These are phyloP conservation scores for Champsocephalus esox DNA, from an alignment of 2,797 vertebrate genomes.

Conservation along the genomic window DNA sequence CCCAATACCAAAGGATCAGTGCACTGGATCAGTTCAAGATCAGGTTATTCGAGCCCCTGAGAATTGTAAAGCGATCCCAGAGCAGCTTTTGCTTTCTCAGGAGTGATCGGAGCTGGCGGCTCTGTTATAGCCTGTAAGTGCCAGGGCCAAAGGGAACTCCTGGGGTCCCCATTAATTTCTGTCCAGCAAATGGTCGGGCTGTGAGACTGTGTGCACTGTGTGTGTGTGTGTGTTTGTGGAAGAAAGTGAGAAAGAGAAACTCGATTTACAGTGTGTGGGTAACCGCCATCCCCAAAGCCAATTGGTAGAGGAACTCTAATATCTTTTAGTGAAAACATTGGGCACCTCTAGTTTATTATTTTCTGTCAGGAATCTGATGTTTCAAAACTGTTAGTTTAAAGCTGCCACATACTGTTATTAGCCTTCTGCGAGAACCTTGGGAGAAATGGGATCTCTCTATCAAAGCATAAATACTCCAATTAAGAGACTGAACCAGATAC, in stretches of 20 bases:
- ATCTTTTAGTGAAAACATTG: conserved; percentile 63
- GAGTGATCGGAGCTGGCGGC: conserved; percentile 76
- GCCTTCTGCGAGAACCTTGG: conserved; percentile 60
- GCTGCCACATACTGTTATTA: conserved; percentile 72
- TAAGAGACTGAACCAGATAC: conserved; percentile 62
- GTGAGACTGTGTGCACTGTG: conserved; percentile 55
- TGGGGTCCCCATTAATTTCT: conserved; percentile 74
- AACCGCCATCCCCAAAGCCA: conserved; percentile 65
- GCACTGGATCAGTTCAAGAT: conserved; percentile 81
- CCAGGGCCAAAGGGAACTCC: conserved; percentile 72
- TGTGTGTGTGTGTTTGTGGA: conserved; percentile 50
- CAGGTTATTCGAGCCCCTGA: conserved; percentile 84
- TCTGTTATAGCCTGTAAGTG: conserved; percentile 65
- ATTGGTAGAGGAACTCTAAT: conserved; percentile 68
- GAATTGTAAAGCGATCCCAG: conserved; percentile 84
- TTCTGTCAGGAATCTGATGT: conserved; percentile 71
- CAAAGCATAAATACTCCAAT: conserved; percentile 74
- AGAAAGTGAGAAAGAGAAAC: conserved; percentile 66
- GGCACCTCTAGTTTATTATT: conserved; percentile 74
- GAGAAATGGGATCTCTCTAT: conserved; percentile 67
- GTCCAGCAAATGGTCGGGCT: conserved; percentile 45
- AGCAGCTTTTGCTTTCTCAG: conserved; percentile 82
- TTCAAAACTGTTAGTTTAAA: conserved; percentile 73
- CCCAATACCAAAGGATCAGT: conserved; percentile 81
- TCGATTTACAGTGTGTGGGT: conserved; percentile 71